phyloP scores from a whole-genome alignment of 2,888 invertebrate species.

The Oligia latruncula region DNA sequence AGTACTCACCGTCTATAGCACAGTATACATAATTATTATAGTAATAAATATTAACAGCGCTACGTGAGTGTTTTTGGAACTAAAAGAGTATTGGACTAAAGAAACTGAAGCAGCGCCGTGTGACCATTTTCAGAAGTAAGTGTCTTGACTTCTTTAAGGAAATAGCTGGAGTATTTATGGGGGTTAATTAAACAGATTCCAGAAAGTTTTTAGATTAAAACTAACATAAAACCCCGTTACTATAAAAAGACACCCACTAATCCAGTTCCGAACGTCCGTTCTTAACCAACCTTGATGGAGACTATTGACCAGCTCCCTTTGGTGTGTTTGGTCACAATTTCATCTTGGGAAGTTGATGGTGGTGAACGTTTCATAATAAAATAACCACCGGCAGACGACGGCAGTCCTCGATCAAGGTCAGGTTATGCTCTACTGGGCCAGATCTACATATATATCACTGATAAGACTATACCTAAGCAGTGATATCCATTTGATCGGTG shows the following conservation, averaged over 20 bases:
- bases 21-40: no score
- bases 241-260: not conserved
- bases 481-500: constrained; percentile 1
- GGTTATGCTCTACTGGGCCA: constrained; percentile 17
- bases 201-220: not conserved
- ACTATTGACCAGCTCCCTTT: not conserved
- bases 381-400: not conserved
- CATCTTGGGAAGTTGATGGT: not conserved
- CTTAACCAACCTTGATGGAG: not conserved
- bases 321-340: not conserved
- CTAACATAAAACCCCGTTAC: not conserved
- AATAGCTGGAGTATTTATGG: not conserved
- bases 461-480: constrained; percentile 18
- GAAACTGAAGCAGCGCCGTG: not conserved
- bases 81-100: not conserved
- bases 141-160: not conserved
- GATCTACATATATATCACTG: constrained; percentile 18
- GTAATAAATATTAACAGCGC: no score
- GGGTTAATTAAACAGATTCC: no score
- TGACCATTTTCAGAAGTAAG: not conserved
- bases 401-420: constrained; percentile 17
- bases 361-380: not conserved
- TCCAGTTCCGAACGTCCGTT: not conserved
- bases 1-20: no score
- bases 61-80: not conserved